A percentile compares a stretch with the other conserved stretches of the same genome.
These are phyloP conservation scores for Perca schrenkii DNA, from an alignment of 2,113 vertebrate genomes.

Conservation along the genomic window DNA sequence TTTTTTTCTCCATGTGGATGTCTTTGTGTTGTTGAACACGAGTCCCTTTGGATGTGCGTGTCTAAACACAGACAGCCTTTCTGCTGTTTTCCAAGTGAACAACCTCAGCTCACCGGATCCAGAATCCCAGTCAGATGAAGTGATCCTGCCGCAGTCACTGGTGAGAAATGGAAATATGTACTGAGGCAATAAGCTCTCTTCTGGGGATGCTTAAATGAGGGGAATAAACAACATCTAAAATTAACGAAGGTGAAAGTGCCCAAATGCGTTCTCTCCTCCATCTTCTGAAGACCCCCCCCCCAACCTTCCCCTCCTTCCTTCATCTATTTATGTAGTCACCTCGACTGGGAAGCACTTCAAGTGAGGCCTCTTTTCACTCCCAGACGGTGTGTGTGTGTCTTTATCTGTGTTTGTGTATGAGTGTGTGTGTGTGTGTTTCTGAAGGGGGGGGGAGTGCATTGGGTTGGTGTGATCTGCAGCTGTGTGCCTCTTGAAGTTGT, in stretches of 20 bases:
- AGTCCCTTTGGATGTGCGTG: neutral
- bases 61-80: slow-evolving; percentile 13
- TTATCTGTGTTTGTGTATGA: slow-evolving; percentile 22
- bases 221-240: slow-evolving; percentile 72
- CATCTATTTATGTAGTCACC: slow-evolving; percentile 68
- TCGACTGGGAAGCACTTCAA: slow-evolving; percentile 75
- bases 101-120: slow-evolving; percentile 36
- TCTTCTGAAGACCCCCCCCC: slow-evolving; percentile 50
- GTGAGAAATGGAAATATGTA: slow-evolving; percentile 57
- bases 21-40: neutral
- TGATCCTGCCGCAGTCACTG: slow-evolving; percentile 33
- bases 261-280: slow-evolving; percentile 46
- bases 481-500: slow-evolving; percentile 68
- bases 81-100: slow-evolving; percentile 48
- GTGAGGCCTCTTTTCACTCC: slow-evolving; percentile 64
- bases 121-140: slow-evolving; percentile 49
- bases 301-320: slow-evolving; percentile 9
- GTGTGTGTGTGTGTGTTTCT: slow-evolving; percentile 50
- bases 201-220: slow-evolving; percentile 56
- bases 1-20: neutral
- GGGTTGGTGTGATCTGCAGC: slow-evolving; percentile 46
- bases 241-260: slow-evolving; percentile 70
- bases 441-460: neutral
- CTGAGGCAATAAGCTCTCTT: slow-evolving; percentile 56
- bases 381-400: slow-evolving; percentile 61